Percentiles rank a stretch among this genome's conserved stretches.
phyloP scores from a whole-genome alignment of 1,140 invertebrate species.

The Orius insidiosus region DNA sequence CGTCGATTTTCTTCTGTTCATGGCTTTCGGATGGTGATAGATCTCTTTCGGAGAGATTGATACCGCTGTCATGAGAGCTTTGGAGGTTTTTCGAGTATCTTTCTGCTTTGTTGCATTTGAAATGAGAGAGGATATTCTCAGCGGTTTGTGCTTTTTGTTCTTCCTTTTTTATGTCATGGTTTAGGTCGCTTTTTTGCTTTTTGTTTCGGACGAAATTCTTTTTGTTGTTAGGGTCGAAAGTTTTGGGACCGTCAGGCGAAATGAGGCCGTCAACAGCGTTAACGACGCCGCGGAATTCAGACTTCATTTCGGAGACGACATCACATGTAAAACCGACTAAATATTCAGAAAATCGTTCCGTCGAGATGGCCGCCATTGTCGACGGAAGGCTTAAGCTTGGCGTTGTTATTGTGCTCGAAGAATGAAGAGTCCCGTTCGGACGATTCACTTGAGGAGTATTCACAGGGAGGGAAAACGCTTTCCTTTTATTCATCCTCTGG shows the following conservation, averaged over 20 bases:
- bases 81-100: conserved; percentile 31
- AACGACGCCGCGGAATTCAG: conserved; percentile 51
- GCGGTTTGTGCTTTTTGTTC: conserved; percentile 30
- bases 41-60: conserved; percentile 53
- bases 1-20: neutral
- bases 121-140: conserved; percentile 24
- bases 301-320: conserved; percentile 60
- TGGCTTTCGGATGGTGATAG: conserved; percentile 5
- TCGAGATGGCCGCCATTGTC: conserved; percentile 31
- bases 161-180: conserved; percentile 7
- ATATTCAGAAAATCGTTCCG: conserved; percentile 52
- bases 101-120: conserved; percentile 15
- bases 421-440: neutral
- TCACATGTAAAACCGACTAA: conserved; percentile 56
- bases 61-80: conserved; percentile 58
- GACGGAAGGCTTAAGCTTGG: neutral
- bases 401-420: conserved; percentile 3
- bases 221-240: too few species aligned
- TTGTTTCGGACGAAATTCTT: too few species aligned
- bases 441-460: neutral
- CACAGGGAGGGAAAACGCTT: conserved; percentile 5
- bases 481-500: conserved; percentile 4
- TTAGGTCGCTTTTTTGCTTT: too few species aligned
- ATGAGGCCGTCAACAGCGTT: conserved; percentile 54
- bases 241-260: conserved; percentile 25